Percentiles rank a stretch among this genome's conserved stretches.
phyloP scores from a whole-genome alignment of 2,888 invertebrate genomes.

The Dicranocentrus wangi region DNA sequence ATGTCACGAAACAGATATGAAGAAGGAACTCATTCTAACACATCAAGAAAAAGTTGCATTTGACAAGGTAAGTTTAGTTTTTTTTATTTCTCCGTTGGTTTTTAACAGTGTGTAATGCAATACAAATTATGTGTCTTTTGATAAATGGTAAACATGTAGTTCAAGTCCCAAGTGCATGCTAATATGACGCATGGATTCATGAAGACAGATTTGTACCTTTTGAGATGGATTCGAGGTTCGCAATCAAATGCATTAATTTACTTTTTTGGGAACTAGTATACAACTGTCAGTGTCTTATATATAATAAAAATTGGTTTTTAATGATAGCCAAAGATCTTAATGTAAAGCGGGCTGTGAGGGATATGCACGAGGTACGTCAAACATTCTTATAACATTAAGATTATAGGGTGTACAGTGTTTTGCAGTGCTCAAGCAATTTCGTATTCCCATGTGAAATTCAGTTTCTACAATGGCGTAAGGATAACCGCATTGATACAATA shows the following conservation, averaged over 20 bases:
- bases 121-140: too few species aligned
- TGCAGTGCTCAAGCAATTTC: neutral
- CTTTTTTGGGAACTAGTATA: too few species aligned
- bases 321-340: constrained; percentile 45
- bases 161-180: constrained; percentile 37
- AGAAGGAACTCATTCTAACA: constrained; percentile 42
- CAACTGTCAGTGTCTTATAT: too few species aligned
- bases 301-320: too few species aligned
- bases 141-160: too few species aligned
- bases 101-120: too few species aligned
- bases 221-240: constrained; percentile 50
- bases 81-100: too few species aligned
- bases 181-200: constrained; percentile 35
- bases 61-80: constrained; percentile 59
- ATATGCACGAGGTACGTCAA: constrained; percentile 46
- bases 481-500: constrained; percentile 31
- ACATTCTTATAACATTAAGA: neutral
- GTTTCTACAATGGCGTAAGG: constrained; percentile 47
- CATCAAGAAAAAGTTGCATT: constrained; percentile 51
- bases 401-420: neutral
- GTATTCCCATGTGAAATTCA: too few species aligned
- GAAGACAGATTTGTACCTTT: constrained; percentile 45
- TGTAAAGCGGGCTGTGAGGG: constrained; percentile 40
- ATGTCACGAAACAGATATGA: constrained; percentile 47
- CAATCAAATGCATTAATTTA: neutral